phyloP scores from a whole-genome alignment of 2,797 vertebrate genomes.

The Gobionotothen gibberifrons region DNA sequence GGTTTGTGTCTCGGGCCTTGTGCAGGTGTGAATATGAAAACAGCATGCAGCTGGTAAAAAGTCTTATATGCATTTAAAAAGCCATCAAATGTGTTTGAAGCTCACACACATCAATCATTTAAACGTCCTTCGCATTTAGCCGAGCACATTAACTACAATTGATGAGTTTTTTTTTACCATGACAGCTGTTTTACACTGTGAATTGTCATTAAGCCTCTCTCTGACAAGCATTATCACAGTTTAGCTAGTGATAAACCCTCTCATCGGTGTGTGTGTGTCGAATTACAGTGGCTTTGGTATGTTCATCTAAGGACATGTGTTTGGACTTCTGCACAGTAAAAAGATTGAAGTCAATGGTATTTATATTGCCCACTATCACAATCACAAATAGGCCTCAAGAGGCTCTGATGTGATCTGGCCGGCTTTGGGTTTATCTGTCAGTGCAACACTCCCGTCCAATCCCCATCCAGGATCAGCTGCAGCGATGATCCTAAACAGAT shows the following conservation, averaged over 20 bases:
- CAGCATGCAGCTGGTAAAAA: constrained; percentile 2
- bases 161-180: constrained; percentile 37
- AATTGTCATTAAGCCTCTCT: constrained; percentile 42
- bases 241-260: constrained; percentile 34
- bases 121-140: neutral
- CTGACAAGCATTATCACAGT: constrained; percentile 56
- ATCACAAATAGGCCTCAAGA: too few relatives aligned
- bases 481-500: too few relatives aligned
- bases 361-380: too few relatives aligned
- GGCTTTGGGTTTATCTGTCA: too few relatives aligned
- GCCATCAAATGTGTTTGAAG: neutral
- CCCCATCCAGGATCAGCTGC: too few relatives aligned
- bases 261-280: constrained; percentile 9
- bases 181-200: constrained; percentile 52
- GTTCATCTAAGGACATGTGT: constrained; percentile 4
- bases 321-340: too few relatives aligned
- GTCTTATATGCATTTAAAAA: neutral
- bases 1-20: neutral
- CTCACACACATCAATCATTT: constrained; percentile 4
- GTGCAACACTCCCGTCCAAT: too few relatives aligned
- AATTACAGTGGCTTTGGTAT: constrained; percentile 13
- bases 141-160: neutral
- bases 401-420: too few relatives aligned
- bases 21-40: constrained; percentile 3
- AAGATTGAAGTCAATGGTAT: too few relatives aligned